Evolutionary conservation across 2,113 vertebrate genomes (phyloP).

Genomic region (Gasterosteus nipponicus): DNA sequence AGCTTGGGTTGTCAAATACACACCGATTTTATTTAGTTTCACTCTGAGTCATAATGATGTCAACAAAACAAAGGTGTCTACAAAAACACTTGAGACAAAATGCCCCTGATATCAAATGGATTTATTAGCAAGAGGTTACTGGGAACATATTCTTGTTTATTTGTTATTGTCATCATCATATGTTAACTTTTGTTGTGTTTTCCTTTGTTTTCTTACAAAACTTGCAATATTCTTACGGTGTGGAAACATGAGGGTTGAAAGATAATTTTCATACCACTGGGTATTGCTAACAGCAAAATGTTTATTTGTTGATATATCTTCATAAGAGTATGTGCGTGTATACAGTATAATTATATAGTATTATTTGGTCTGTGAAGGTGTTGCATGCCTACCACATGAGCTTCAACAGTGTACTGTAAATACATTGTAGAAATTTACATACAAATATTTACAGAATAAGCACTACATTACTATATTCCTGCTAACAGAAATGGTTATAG

Average conservation of each 20-base stretch:
- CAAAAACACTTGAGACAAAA: constrained; percentile 80
- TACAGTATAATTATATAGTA: constrained; percentile 80
- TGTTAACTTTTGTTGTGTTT: constrained; percentile 37
- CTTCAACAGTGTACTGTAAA: constrained; percentile 87
- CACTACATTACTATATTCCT: constrained; percentile 92
- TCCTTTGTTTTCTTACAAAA: constrained; percentile 90
- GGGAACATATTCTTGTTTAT: constrained; percentile 87
- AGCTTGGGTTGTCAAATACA: constrained; percentile 1
- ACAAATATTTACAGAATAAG: constrained; percentile 94
- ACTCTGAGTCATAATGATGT: not conserved
- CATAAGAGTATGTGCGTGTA: constrained; percentile 83
- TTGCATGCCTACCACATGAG: constrained; percentile 89
- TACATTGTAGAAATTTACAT: constrained; percentile 90
- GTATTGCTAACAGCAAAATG: constrained; percentile 94
- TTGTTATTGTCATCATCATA: constrained; percentile 79
- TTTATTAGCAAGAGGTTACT: constrained; percentile 99
- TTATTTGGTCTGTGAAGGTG: constrained; percentile 81
- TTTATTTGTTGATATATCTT: constrained; percentile 82
- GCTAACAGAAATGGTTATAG: constrained; percentile 87
- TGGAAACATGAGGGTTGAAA: constrained; percentile 89
- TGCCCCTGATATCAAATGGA: constrained; percentile 98
- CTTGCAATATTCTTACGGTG: constrained; percentile 86
- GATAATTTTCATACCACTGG: constrained; percentile 92
- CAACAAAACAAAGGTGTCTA: constrained; percentile 24
- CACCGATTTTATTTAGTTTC: constrained; percentile 19